Evolutionary conservation across 2,797 vertebrate genomes (phyloP), one percentile per base, ranked within the genome.

Genomic region (Acanthiza pusilla): DNA sequence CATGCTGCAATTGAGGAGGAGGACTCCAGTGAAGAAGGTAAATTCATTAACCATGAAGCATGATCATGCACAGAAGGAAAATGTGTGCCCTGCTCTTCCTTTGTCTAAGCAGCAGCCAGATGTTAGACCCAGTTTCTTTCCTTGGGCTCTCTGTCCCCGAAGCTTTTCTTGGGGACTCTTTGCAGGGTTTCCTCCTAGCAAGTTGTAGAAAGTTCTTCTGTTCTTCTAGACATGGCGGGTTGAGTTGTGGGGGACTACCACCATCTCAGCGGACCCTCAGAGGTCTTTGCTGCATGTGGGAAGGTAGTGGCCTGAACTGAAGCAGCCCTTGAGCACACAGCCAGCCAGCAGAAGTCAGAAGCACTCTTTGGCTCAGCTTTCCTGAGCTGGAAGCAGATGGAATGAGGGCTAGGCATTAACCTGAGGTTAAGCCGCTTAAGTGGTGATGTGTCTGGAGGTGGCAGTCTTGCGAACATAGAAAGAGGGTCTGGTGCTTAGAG

Each of bases 1-100:
- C 70, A 98, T 43, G 47, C 61, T n/a, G 79, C 5, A 3, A 48
- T 16, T 13, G 23, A 51, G 30, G 61, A 94, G 60, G 95, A 73
- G 13, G 92, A 91, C 14, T 72, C 79, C 1, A 8, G 14, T 4
- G 77, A 53, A 38, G 96, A 91, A 48, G 96, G 97, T 97, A 63
- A 74, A 71, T 68, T 10, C 32, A 2, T 29, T 23, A n/a, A 26
- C 40, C 25, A 2, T 26, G 53, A 71, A 58, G 7, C 5, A 20
- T 51, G 43, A 34, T 25, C 18, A 25, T 42, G 23, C 51, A 11
- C 22, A 17, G 11, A 8, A 62, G 62, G 42, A 61, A 51, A 47
- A 43, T 0, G 1, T 7, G 30, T 57, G 54, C 34, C 53, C 45
- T 51, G 40, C 42, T 86, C 47, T 61, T 29, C 43, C 34, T 58